phyloP scores from a whole-genome alignment of 2,113 vertebrate genomes.

The Tiliqua scincoides region DNA sequence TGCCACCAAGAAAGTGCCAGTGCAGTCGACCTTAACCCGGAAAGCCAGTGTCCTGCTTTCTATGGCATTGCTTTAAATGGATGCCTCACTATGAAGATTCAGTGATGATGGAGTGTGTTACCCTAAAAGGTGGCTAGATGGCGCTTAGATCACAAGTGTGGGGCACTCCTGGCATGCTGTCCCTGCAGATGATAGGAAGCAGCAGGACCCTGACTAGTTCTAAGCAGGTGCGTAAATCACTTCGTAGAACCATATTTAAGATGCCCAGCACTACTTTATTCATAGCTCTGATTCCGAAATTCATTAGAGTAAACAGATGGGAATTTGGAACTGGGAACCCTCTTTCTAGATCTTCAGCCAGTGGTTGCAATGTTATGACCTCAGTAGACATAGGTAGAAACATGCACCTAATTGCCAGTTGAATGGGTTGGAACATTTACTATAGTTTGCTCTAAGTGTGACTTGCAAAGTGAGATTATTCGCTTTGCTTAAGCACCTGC shows the following conservation, averaged over 20 bases:
- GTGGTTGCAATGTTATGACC: background rate
- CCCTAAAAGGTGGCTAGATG: slow-evolving; percentile 27
- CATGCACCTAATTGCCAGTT: background rate
- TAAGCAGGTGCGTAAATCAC: background rate
- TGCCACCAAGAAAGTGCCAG: too few species aligned
- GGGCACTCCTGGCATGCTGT: background rate
- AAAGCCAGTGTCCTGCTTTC: too few species aligned
- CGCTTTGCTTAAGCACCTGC: background rate
- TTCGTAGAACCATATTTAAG: background rate
- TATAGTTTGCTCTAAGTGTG: background rate
- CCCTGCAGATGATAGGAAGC: background rate
- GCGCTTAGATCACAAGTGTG: background rate
- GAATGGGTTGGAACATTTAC: background rate
- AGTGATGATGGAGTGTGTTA: background rate
- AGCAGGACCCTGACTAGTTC: slow-evolving; percentile 27
- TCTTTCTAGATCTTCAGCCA: background rate
- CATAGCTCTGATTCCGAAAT: background rate
- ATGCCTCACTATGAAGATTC: background rate
- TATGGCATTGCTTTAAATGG: background rate
- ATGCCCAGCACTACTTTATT: background rate
- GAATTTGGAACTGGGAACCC: too few species aligned
- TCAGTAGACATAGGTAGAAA: background rate
- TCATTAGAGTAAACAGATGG: background rate
- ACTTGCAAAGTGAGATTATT: background rate
- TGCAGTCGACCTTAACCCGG: too few species aligned